Base-by-base conservation (phyloP, 2,888 invertebrate genomes). In the Girardia tigrina region DNA sequence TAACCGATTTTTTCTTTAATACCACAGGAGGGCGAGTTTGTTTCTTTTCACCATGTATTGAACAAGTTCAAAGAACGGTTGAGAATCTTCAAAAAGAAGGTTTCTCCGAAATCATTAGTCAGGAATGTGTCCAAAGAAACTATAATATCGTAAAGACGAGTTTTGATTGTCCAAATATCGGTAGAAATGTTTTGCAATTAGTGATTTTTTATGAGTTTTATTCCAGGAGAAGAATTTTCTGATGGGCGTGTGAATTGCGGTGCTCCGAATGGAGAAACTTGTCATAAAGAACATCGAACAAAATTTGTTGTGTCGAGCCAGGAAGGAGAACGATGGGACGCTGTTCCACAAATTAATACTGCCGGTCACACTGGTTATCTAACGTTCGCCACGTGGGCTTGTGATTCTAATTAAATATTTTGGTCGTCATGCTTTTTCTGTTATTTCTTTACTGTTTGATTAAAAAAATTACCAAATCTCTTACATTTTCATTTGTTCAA, bases 11-110 rank as follows among this genome's bases (percentile, higher is more conserved):
- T 75, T 23, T 27, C 74, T 16, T 28, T 29, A 75, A 79, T 0
- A 75, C 78, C 78, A 73, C 86, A 89, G 94, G 95, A 80, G 95
- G 97, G 1, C 88, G 94, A 80, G 88, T 98, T 79, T 94, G 95
- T 84, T 94, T 94, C 0, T 98, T 98, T 86, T 97, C 97, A 0
- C 98, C 98, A 0, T 99, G 98, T 85, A 94, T 99, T 79, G 98
- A 99, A 85, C 98, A 98, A 88, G 94, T 95, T 0, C 94, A 95
- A 85, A 88, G 90, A 78, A 92, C 91, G 8, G 92, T 91, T 82
- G 83, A 87, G 42, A 87, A 87, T 27, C 86, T 98, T 29, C 85
- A 88, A 75, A 86, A 88, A 42, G 83, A 88, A 70, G 91, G 91
- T 4, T 95, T 94, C 84, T 88, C 89, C 76, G 91, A 93, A 80